Evolutionary conservation across 2,113 vertebrate species (phyloP).

Genomic region (Sigmodon hispidus): DNA sequence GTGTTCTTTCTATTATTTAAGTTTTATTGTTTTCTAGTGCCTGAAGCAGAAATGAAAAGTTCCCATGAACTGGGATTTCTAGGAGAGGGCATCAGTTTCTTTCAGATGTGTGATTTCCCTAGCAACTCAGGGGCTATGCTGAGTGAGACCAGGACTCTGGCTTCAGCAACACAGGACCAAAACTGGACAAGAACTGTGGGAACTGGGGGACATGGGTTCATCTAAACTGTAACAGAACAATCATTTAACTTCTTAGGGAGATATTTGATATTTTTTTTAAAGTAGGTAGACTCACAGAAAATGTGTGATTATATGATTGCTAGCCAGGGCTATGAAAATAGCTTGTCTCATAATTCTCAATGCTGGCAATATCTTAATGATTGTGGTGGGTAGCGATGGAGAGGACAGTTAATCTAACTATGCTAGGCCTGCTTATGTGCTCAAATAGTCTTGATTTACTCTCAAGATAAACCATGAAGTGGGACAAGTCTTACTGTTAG

Average conservation of each 20-base stretch:
- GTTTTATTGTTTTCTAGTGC: neutral
- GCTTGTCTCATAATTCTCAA: conserved; percentile 57
- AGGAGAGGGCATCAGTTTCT: neutral
- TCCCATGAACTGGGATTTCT: neutral
- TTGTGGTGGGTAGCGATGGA: neutral
- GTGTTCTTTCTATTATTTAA: neutral
- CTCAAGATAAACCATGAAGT: neutral
- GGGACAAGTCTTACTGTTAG: neutral
- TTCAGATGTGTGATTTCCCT: neutral
- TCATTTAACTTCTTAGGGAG: neutral
- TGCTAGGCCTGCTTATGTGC: conserved; percentile 33
- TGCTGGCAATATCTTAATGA: conserved; percentile 28
- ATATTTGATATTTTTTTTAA: neutral
- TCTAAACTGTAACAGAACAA: neutral
- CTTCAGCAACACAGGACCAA: neutral
- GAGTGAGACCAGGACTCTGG: neutral
- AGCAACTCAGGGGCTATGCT: neutral
- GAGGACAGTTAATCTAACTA: conserved; percentile 28
- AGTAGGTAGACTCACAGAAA: neutral
- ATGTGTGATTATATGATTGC: neutral
- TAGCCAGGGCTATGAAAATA: conserved; percentile 19
- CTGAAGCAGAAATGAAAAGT: neutral
- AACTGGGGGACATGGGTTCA: neutral
- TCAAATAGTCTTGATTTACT: conserved; percentile 51
- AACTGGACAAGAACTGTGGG: neutral